Evolutionary conservation across 2,888 invertebrate species (phyloP), one percentile per base, ranked within the genome.

Genomic region (Cenopis cana): DNA sequence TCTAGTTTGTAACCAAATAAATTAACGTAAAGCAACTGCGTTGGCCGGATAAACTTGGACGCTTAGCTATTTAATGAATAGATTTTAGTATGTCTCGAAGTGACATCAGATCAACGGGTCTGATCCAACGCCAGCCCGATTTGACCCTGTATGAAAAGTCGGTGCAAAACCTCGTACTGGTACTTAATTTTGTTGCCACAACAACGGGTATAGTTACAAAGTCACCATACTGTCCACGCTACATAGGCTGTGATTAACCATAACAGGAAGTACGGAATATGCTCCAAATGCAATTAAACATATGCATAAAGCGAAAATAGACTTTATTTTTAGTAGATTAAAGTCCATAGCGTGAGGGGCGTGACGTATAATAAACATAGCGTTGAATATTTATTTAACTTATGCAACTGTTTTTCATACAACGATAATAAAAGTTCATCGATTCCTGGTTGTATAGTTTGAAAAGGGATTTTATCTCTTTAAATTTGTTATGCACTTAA

Each of bases 191-290:
- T 38, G 41, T 41, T 41, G 41, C 41, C n/a, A 46, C 14, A 41
- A 6, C n/a, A 41, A 14, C 4, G 9, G 9, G 5, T 12, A 9
- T 57, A 12, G 33, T 24, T 2, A 29, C 20, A 2, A n/a, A 38
- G 54, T 64, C 64, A 54, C 24, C n/a, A 50, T 24, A 64, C 64
- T 64, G 64, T 17, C 10, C 14, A 54, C n/a, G 10, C n/a, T 0
- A 38, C 54, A 64, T 33, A 20, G 38, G 54, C 38, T 52, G 36
- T n/a, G 20, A n/a, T 38, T n/a, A 64, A 54, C 52, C 64, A 41
- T 54, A 67, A 71, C 71, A 71, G 71, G 71, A 71, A 71, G 66
- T 60, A 55, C 49, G 49, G 57, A 55, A 71, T 71, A 61, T 66
- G 70, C 65, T 60, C 65, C 54, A 20, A 66, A 70, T 55, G 70